Conservation (phyloP, 2,888 invertebrate genomes). For the Acrocyrtus sp. region DNA sequence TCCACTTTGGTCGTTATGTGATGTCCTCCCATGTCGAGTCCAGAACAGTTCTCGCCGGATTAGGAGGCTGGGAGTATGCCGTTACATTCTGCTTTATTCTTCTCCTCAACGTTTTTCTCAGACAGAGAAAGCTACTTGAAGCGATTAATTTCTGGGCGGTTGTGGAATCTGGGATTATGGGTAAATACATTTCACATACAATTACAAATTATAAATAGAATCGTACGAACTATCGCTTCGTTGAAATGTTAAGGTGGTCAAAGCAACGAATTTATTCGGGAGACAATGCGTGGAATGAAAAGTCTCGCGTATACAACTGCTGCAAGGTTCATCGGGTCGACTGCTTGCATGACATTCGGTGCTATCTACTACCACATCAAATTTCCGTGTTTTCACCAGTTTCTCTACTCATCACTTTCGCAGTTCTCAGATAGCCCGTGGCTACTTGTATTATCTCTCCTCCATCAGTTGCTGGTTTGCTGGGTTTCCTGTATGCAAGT, state of each 20-base stretch:
- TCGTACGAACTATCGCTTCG: no score
- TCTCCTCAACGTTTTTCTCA: background rate
- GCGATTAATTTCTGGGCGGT: conserved; percentile 4
- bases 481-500: conserved; percentile 6
- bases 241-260: background rate
- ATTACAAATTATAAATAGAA: no score
- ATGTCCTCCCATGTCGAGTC: no score
- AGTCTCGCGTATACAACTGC: background rate
- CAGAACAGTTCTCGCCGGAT: no score
- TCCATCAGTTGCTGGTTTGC: background rate
- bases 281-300: background rate
- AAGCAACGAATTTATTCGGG: background rate
- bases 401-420: no score
- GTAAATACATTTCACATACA: background rate
- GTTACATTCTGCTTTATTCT: background rate
- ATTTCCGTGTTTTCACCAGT: no score
- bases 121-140: background rate
- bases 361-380: background rate
- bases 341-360: background rate
- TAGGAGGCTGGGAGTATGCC: conserved; percentile 1
- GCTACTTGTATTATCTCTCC: background rate
- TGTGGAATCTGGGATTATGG: background rate
- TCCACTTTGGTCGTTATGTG: no score
- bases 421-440: no score
- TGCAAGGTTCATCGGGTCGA: background rate